These are phyloP conservation scores for Pseudochirops cupreus DNA, from an alignment of 2,797 vertebrate genomes.

Conservation along the genomic window DNA sequence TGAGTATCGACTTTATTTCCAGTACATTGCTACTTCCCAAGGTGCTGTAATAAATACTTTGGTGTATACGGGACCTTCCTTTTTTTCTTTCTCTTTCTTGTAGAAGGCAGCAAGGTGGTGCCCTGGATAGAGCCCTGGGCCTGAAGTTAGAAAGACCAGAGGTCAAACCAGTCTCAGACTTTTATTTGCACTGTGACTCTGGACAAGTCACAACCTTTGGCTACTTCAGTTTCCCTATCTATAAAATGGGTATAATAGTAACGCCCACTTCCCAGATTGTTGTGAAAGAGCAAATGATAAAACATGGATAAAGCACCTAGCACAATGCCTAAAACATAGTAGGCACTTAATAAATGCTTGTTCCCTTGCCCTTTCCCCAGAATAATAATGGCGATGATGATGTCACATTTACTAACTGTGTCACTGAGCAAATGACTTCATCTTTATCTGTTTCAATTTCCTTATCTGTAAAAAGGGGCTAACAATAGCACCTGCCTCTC, in stretches of 20 bases:
- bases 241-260: too few relatives aligned
- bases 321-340: neutral
- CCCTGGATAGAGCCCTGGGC: neutral
- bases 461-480: neutral
- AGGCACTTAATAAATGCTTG: neutral
- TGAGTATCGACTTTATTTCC: too few relatives aligned
- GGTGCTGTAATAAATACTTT: neutral
- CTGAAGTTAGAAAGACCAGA: neutral
- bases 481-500: neutral
- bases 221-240: neutral
- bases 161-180: neutral
- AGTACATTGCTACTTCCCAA: too few relatives aligned
- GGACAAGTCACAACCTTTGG: neutral
- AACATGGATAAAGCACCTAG: neutral
- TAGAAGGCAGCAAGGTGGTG: neutral
- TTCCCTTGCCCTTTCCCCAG: neutral
- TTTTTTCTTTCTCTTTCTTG: neutral
- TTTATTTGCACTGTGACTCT: neutral
- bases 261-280: too few relatives aligned
- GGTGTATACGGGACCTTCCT: neutral
- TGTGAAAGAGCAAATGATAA: neutral
- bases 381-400: neutral
- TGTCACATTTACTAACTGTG: neutral
- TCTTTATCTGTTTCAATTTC: neutral
- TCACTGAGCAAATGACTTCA: neutral